phyloP scores from a whole-genome alignment of 2,113 vertebrate genomes.

The Thalassarche chlororhynchos region DNA sequence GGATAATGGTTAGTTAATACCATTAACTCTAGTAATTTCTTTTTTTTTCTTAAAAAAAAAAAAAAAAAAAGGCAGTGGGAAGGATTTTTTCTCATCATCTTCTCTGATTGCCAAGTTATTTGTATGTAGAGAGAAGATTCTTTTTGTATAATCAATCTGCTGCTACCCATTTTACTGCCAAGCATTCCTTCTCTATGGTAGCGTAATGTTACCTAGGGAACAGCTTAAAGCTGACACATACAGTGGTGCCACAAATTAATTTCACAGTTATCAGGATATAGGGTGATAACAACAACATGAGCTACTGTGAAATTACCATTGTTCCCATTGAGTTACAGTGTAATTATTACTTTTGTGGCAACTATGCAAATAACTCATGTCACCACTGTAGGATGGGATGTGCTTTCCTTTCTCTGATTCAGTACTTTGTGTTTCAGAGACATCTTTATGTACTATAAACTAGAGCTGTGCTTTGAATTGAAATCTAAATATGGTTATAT shows the following conservation, averaged over 20 bases:
- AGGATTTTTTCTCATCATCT: constrained; percentile 12
- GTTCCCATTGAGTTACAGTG: constrained; percentile 76
- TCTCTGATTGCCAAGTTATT: constrained; percentile 41
- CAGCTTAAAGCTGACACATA: constrained; percentile 74
- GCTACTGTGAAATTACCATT: constrained; percentile 75
- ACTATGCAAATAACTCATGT: constrained; percentile 73
- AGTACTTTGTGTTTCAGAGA: constrained; percentile 47
- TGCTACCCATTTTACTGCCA: constrained; percentile 69
- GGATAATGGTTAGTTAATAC: neutral
- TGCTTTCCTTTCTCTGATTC: constrained; percentile 36
- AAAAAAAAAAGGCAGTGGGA: neutral
- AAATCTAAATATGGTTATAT: neutral
- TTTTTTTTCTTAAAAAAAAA: neutral
- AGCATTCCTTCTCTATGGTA: constrained; percentile 71
- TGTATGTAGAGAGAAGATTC: constrained; percentile 61
- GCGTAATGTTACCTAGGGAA: constrained; percentile 79
- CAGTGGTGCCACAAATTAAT: constrained; percentile 77
- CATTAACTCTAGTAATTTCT: neutral
- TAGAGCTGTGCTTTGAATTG: constrained; percentile 26
- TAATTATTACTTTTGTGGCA: constrained; percentile 78
- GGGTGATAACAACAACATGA: constrained; percentile 70
- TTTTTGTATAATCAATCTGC: constrained; percentile 63
- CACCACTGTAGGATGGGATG: constrained; percentile 34
- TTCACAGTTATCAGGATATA: constrained; percentile 78
- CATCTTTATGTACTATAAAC: constrained; percentile 48